Evolutionary conservation across 2,888 invertebrate species (phyloP).

Genomic region (Timema podura): DNA sequence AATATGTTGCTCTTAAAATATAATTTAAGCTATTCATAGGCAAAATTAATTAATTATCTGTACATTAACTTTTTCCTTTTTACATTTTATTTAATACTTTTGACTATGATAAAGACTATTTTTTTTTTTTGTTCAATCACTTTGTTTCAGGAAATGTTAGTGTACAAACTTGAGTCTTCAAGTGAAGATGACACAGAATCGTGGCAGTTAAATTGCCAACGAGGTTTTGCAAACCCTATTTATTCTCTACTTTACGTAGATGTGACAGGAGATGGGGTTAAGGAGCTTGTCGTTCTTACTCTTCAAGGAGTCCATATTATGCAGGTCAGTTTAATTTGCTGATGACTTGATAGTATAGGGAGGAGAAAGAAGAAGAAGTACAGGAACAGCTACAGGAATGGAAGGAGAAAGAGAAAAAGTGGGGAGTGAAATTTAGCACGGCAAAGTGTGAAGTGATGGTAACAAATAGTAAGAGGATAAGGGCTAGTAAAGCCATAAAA

Average conservation of each 20-base stretch:
- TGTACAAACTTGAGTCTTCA: conserved; percentile 47
- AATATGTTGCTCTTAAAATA: too few species aligned
- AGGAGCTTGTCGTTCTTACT: conserved; percentile 61
- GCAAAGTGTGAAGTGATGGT: too few species aligned
- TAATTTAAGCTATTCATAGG: too few species aligned
- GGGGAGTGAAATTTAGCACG: too few species aligned
- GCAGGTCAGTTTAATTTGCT: conserved; percentile 46
- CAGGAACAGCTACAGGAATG: too few species aligned
- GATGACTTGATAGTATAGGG: too few species aligned
- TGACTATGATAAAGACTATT: conserved; percentile 9
- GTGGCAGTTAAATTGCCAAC: conserved; percentile 51
- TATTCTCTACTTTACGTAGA: conserved; percentile 58
- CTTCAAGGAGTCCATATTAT: conserved; percentile 62
- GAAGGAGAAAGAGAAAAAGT: too few species aligned
- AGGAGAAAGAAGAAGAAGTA: too few species aligned
- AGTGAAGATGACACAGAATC: conserved; percentile 31
- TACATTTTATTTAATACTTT: neutral
- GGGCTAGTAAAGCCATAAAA: too few species aligned
- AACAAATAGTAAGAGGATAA: too few species aligned
- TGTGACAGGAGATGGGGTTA: conserved; percentile 62
- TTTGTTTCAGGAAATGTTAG: conserved; percentile 48
- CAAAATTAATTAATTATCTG: too few species aligned
- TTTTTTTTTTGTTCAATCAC: neutral
- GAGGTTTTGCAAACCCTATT: conserved; percentile 57
- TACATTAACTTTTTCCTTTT: too few species aligned